Percentiles rank a stretch among this genome's conserved stretches.
Conservation (phyloP, 2,113 vertebrate genomes). For the Podiceps cristatus region DNA sequence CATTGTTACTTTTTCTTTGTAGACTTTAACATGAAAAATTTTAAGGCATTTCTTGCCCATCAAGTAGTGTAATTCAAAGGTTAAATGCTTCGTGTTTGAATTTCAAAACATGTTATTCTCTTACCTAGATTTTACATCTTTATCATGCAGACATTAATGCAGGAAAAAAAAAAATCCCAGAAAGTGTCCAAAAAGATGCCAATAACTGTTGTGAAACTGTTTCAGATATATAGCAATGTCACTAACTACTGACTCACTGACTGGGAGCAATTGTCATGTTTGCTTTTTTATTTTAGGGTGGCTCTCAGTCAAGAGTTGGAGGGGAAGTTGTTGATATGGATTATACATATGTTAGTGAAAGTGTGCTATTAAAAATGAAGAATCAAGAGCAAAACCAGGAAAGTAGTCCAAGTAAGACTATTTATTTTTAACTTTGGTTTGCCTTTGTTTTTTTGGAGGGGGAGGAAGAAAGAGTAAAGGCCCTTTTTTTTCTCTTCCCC, state of each 20-base stretch:
- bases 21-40: background rate
- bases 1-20: background rate
- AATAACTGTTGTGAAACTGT: background rate
- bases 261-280: background rate
- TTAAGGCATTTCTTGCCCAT: background rate
- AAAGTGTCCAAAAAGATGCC: background rate
- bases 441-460: background rate
- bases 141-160: background rate
- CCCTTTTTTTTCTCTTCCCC: background rate
- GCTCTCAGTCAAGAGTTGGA: constrained; percentile 62
- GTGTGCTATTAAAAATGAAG: constrained; percentile 80
- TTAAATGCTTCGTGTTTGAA: background rate
- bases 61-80: background rate
- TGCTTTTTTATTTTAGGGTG: constrained; percentile 48
- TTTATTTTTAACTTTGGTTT: background rate
- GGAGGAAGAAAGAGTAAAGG: background rate
- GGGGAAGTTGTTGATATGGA: constrained; percentile 84
- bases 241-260: background rate
- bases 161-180: background rate
- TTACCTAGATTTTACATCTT: background rate
- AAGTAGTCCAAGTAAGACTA: constrained; percentile 70
- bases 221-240: background rate
- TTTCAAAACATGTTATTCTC: background rate
- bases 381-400: constrained; percentile 62
- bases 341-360: constrained; percentile 91